A percentile compares a stretch with the other conserved stretches of the same genome.
Evolutionary conservation across 2,113 vertebrate species (phyloP).

Genomic region (Entelurus aequoreus): DNA sequence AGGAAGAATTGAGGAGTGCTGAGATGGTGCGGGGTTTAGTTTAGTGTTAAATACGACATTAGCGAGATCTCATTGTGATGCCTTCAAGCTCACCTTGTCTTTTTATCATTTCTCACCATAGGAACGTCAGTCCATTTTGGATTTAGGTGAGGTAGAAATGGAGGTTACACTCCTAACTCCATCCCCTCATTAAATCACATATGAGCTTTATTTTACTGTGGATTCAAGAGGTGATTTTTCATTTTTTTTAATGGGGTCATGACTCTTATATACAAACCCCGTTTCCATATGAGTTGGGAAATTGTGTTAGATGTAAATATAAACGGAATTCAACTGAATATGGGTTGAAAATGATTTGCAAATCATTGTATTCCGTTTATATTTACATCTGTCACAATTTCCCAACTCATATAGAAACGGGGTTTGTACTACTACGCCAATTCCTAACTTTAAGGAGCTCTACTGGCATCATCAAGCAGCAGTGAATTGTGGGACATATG

Average conservation of each 20-base stretch:
- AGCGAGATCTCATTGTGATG: slow-evolving; percentile 2
- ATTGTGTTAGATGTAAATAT: no score
- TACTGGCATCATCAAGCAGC: no score
- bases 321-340: no score
- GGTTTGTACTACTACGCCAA: no score
- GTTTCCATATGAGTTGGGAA: no score
- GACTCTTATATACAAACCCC: not conserved
- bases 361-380: no score
- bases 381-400: no score
- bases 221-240: not conserved
- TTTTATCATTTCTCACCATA: slow-evolving; percentile 6
- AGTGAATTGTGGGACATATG: no score
- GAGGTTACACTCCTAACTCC: not conserved
- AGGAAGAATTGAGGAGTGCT: slow-evolving; percentile 9
- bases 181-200: not conserved
- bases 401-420: no score
- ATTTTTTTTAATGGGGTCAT: not conserved
- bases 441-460: no score
- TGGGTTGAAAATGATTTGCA: no score
- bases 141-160: not conserved
- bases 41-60: slow-evolving; percentile 1
- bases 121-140: slow-evolving; percentile 3
- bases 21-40: not conserved
- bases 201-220: not conserved
- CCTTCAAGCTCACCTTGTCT: slow-evolving; percentile 5